Evolutionary conservation across 2,888 invertebrate genomes (phyloP), one percentile per base, ranked within the genome.

Genomic region (Dolomedes plantarius): DNA sequence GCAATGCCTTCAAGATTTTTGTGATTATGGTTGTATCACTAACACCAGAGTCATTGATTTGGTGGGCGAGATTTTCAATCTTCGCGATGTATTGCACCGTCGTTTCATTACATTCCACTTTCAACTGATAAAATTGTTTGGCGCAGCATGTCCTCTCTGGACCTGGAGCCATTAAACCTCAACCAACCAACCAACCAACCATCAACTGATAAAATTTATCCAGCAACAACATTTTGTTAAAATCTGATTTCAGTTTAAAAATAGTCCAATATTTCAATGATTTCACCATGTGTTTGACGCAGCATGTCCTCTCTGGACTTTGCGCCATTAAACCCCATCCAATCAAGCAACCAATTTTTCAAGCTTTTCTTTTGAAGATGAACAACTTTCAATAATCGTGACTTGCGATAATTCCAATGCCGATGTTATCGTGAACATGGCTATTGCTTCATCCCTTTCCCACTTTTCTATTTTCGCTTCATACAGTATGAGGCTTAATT

Each of bases 61-160:
- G 62, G 9, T 31, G 56, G 3, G 31, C 73, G 3, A 56, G 31
- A 29, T 56, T 73, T 56, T 73, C 56, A 5, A 73, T 32, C 27
- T 31, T 46, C 3, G 50, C 72, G 1, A 72, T 72, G 13, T 46
- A 46, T 23, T 56, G n/a, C 1, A 56, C 62, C 27, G 62, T 31
- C 19, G 29, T 31, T 9, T 62, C 56, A 31, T 73, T 56, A 5
- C 0, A 0, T 0, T 56, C 56, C 73, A 50, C 73, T 56, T 56
- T 73, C 0, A 73, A n/a, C 29, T 74, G 74, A 28, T 74, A 29
- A 16, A 73, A 73, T 6, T 56, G 56, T 32, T 56, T 73, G 28
- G 1, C 73, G 46, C 16, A 72, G 32, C 73, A 73, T 56, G 9
- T 50, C 50, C 31, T 73, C n/a, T n/a, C n/a, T n/a, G n/a, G n/a